phyloP scores from a whole-genome alignment of 1,140 invertebrate species.

The Temnothorax longispinosus region DNA sequence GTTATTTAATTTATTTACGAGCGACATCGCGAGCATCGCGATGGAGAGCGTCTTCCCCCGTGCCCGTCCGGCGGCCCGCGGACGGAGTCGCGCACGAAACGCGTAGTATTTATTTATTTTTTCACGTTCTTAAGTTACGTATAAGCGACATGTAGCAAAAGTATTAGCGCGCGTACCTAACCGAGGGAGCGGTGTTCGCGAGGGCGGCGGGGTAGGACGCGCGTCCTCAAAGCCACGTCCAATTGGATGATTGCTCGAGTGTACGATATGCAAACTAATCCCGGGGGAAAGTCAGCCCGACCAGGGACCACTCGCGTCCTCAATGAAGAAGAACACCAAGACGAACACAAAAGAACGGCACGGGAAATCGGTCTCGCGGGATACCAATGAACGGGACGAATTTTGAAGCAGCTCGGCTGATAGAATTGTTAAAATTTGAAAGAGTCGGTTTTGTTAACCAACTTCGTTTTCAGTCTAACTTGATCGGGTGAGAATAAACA shows the following conservation, averaged over 20 bases:
- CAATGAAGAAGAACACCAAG: background rate
- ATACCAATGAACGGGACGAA: background rate
- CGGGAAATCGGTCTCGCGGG: background rate
- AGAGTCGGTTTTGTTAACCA: background rate
- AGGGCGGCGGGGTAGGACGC: background rate
- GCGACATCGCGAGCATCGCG: background rate
- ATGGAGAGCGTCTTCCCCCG: slow-evolving; percentile 4
- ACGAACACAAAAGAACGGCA: background rate
- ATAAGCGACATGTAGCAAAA: slow-evolving; percentile 74
- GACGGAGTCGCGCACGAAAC: slow-evolving; percentile 68
- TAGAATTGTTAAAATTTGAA: background rate
- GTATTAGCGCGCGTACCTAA: slow-evolving; percentile 76
- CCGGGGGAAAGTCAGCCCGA: background rate
- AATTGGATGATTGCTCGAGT: slow-evolving; percentile 38
- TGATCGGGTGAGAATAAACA: background rate
- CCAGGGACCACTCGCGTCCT: background rate
- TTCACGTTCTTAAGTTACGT: slow-evolving; percentile 79
- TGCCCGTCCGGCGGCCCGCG: slow-evolving; percentile 8
- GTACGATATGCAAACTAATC: slow-evolving; percentile 29
- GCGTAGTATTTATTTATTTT: slow-evolving; percentile 85
- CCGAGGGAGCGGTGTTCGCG: background rate
- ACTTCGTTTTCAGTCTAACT: background rate
- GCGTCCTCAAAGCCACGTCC: slow-evolving; percentile 26
- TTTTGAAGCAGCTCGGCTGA: background rate
- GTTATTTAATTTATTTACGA: slow-evolving; percentile 52